Base-by-base conservation (phyloP, 2,113 vertebrate species). In the Syrmaticus mikado region DNA sequence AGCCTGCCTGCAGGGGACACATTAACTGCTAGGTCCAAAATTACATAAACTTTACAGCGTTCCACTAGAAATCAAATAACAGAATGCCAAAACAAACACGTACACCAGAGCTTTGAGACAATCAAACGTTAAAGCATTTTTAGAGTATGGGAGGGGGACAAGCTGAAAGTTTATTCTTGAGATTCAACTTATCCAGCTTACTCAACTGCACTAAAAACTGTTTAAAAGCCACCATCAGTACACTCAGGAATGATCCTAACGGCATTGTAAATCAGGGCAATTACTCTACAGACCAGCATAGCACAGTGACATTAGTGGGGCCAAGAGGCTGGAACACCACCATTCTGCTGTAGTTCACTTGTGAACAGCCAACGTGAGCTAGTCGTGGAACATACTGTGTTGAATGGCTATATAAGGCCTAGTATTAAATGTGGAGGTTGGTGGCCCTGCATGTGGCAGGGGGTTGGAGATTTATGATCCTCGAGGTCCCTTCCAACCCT, bases 1-100 rank as follows among this genome's bases (percentile, higher is more conserved):
- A 95, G 90, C 55, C 90, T 97, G 94, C 96, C 97, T 97, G 94
- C 89, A 96, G 97, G 97, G 96, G 93, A 97, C 95, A 97, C 87
- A 95, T 97, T 97, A 98, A 98, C 94, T 94, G 70, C 91, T 84
- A 96, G 92, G 76, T 72, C 93, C 80, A 92, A 92, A 94, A 96
- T 97, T 96, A 94, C 92, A 97, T 82, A 95, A 96, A 93, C 87
- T 96, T 94, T 90, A 93, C 88, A 95, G 87, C 32, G 7, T 94
- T 97, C 71, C 81, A 34, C 72, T 92, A 60, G 87, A 97, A 97
- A 97, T 87, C 95, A 97, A 97, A 94, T 90, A 95, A 79, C 68
- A 91, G 82, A 88, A 93, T 92, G 53, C 52, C 90, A 94, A 96
- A 96, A 94, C 75, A 96, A 96, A 96, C 70, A 89, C 21, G 50